Evolutionary conservation across 2,888 invertebrate genomes (phyloP), one percentile per base, ranked within the genome.

Genomic region (Thymelicus lineola): DNA sequence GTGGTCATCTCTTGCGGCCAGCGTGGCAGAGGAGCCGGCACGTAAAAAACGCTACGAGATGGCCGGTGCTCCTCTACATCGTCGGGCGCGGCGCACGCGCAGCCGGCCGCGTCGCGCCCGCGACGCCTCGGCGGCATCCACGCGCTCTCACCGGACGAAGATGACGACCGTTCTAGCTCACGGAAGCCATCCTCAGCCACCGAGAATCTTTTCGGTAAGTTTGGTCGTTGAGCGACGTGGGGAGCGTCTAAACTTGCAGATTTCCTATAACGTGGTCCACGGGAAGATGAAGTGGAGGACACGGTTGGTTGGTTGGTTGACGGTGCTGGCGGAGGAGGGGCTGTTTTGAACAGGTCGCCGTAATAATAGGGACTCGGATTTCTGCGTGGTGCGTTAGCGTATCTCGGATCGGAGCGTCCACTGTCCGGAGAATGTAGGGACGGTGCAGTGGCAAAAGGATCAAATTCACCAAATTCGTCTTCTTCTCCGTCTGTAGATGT

Each of bases 291-390:
- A 68, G 88, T 88, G 3, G 91, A 86, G n/a, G 91, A 90, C 71
- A 87, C 87, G 45, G 88, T 90, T 55, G 91, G 92, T 61, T n/a
- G n/a, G n/a, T n/a, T n/a, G n/a, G 89, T 91, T 72, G 93, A 96
- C 36, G 96, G 95, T 75, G 84, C 82, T 35, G 88, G 83, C 36
- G 85, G 82, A 35, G 88, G 84, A 38, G 94, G 92, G 28, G 93
- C 92, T 59, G 95, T 94, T 89, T 86, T 94, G 80, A 96, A 96
- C 66, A 97, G 88, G 82, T 97, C 97, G 0, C 97, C 96, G 95
- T 97, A 97, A 80, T 97, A 97, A 83, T 97, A 97, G 0, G 97
- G 97, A 70, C 97, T 97, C 12, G 97, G 97, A 82, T 97, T 97
- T 46, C 97, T 94, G 75, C 95, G 85, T 73, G 95, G 92, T 12